Percentiles rank a stretch among this genome's conserved stretches.
phyloP scores from a whole-genome alignment of 2,888 invertebrate genomes.

The Troides helena region DNA sequence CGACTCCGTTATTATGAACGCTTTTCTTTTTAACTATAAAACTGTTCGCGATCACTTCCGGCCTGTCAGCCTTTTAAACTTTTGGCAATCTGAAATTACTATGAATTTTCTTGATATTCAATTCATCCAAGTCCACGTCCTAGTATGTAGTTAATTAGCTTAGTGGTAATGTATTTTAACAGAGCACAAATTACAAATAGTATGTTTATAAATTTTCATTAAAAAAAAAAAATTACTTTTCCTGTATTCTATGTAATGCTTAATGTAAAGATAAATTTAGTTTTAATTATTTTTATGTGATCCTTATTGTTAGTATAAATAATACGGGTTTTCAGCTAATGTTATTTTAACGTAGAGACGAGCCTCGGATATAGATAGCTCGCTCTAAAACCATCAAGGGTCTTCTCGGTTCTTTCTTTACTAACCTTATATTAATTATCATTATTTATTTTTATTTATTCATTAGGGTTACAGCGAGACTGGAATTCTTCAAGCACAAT shows the following conservation, averaged over 20 bases:
- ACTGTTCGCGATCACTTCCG: background rate
- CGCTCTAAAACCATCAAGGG: background rate
- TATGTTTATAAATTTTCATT: background rate
- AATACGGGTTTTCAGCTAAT: constrained; percentile 1
- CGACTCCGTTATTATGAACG: background rate
- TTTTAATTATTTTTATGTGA: constrained; percentile 5
- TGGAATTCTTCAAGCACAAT: constrained; percentile 52
- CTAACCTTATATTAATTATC: background rate
- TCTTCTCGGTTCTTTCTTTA: background rate
- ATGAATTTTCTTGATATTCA: constrained; percentile 29
- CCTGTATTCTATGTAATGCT: background rate
- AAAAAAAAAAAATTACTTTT: background rate
- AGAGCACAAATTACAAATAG: background rate
- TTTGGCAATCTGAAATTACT: background rate
- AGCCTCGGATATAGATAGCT: background rate
- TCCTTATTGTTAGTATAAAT: background rate
- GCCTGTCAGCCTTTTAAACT: background rate
- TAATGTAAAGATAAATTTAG: background rate
- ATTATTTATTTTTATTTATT: background rate
- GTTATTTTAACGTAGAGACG: background rate
- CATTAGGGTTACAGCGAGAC: constrained; percentile 3
- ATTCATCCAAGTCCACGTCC: constrained; percentile 20
- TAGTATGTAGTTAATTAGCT: constrained; percentile 8
- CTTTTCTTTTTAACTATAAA: background rate
- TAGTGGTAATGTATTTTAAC: background rate